Conservation (phyloP, 2,113 vertebrate genomes). For the Loxodonta africana region DNA sequence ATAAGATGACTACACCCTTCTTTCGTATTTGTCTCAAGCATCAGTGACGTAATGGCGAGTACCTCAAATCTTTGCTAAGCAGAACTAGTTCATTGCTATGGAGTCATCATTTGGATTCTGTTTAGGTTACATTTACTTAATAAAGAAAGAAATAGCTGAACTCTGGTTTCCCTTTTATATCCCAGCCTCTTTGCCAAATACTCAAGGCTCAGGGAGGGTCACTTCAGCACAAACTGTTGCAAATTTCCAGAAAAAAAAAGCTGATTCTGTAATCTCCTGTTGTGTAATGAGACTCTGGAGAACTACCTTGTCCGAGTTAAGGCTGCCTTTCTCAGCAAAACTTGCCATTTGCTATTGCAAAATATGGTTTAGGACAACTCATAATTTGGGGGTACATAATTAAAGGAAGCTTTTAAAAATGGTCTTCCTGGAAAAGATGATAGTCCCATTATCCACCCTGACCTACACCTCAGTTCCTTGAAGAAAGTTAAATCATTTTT, state of each 20-base stretch:
- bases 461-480: not conserved
- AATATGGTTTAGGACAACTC: slow-evolving; percentile 40
- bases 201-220: slow-evolving; percentile 71
- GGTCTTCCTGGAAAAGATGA: slow-evolving; percentile 9
- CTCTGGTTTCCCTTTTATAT: slow-evolving; percentile 78
- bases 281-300: slow-evolving; percentile 76
- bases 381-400: not conserved
- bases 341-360: slow-evolving; percentile 66
- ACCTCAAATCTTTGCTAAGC: slow-evolving; percentile 71
- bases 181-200: slow-evolving; percentile 73
- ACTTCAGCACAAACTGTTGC: slow-evolving; percentile 66
- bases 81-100: slow-evolving; percentile 59
- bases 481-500: not conserved
- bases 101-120: slow-evolving; percentile 73
- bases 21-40: slow-evolving; percentile 59
- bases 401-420: not conserved
- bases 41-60: slow-evolving; percentile 68
- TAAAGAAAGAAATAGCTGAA: slow-evolving; percentile 79
- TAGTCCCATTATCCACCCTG: not conserved
- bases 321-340: slow-evolving; percentile 57
- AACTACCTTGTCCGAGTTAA: slow-evolving; percentile 61
- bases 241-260: slow-evolving; percentile 70
- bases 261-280: slow-evolving; percentile 70
- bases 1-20: not conserved
- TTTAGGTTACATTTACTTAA: slow-evolving; percentile 75